Percentiles rank a stretch among this genome's conserved stretches.
phyloP scores from a whole-genome alignment of 2,888 invertebrate genomes.

The Lissonota sp. region DNA sequence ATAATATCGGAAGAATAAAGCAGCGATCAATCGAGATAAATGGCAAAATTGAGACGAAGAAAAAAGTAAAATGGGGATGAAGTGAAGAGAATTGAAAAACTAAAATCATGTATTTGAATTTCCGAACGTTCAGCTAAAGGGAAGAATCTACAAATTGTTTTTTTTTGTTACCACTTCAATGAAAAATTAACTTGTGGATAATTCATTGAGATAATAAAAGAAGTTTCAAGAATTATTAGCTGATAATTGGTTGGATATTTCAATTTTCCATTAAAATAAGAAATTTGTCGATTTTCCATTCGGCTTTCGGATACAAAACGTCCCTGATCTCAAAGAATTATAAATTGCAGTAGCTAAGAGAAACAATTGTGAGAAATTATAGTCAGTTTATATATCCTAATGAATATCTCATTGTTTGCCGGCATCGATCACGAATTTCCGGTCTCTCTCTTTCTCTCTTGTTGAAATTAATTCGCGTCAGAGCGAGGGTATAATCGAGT shows the following conservation, averaged over 20 bases:
- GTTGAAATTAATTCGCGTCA: slow-evolving; percentile 52
- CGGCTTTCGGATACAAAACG: too few species aligned
- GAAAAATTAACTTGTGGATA: too few species aligned
- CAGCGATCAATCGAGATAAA: background rate
- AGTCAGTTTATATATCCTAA: background rate
- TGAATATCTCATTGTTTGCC: slow-evolving; percentile 17
- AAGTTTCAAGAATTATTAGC: too few species aligned
- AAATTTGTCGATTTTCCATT: too few species aligned
- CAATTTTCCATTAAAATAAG: too few species aligned
- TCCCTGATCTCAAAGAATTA: too few species aligned
- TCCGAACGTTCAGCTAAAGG: too few species aligned
- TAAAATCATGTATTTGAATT: slow-evolving; percentile 11
- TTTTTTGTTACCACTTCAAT: too few species aligned
- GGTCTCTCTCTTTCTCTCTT: slow-evolving; percentile 27
- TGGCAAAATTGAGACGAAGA: background rate
- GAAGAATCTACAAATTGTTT: too few species aligned
- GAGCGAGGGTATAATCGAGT: slow-evolving; percentile 16
- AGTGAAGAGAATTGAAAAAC: background rate
- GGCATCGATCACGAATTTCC: slow-evolving; percentile 62
- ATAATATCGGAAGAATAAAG: background rate
- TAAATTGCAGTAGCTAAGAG: background rate
- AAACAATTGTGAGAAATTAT: slow-evolving; percentile 2
- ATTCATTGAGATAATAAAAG: too few species aligned
- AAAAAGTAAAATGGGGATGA: background rate
- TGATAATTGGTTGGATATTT: too few species aligned